Base-by-base conservation (phyloP, 2,888 invertebrate species). In the Troilus luridus region DNA sequence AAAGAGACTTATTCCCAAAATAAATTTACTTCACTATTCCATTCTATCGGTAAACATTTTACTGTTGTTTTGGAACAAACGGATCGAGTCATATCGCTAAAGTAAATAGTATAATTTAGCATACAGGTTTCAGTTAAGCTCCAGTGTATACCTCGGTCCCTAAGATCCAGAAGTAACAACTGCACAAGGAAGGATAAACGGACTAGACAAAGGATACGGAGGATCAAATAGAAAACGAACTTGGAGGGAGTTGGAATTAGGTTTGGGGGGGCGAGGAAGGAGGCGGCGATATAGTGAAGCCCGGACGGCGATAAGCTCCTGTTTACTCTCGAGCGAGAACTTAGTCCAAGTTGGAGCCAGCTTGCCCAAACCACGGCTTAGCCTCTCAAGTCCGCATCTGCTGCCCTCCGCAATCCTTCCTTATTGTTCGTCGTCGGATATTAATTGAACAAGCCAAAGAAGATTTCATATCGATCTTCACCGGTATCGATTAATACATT, bases 251-350 rank as follows among this genome's bases (percentile, higher is more conserved):
- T 19, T 5, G 8, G 19, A 54, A 19, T 27, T 8, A 21, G 9
- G 21, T 5, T 19, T 8, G n/a, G 10, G 19, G 72, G 41, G 27
- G 6, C 7, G 19, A 77, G 59, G 56, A 88, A 59, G 88, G 56
- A 88, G 59, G n/a, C n/a, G 59, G 88, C 24, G 54, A 56, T 56
- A 21, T 41, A 56, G 85, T 0, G 24, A 24, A 67, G 67, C 24
- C 12, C 10, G 19, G 10, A 19, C n/a, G n/a, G 56, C 56, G 85
- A 85, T 85, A 85, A 85, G 85, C 54, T 19, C 56, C 85, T 85
- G 85, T 85, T 85, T 85, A 85, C 85, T n/a, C 56, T 85, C 19
- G 85, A n/a, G 10, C 85, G 21, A 56, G 56, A 85, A 85, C 85
- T 85, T 85, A n/a, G 56, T 0, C 85, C 56, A 56, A 85, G 41